Evolutionary conservation across 1,140 invertebrate species (phyloP).

Genomic region (Octopus sinensis): DNA sequence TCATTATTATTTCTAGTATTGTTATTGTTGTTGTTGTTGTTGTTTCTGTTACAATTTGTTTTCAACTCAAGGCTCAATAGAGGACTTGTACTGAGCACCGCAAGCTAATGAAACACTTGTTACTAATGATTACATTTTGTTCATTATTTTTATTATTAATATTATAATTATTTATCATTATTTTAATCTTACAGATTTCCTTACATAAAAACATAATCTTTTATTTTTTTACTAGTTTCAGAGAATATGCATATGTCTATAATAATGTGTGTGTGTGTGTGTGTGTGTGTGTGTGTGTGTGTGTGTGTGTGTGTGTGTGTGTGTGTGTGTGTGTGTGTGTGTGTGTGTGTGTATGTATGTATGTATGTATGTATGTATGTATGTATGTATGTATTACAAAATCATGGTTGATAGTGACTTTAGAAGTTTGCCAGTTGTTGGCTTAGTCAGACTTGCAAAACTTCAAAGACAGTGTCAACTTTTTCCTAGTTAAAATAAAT

Average conservation of each 20-base stretch:
- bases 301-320: neutral
- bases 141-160: neutral
- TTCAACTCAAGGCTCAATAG: neutral
- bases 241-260: neutral
- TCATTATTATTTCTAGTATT: too few species aligned
- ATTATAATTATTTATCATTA: neutral
- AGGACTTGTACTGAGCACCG: neutral
- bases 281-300: neutral
- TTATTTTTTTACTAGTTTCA: neutral
- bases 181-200: neutral
- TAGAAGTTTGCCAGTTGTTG: neutral
- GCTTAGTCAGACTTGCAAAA: neutral
- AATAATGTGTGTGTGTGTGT: neutral
- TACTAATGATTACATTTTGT: neutral
- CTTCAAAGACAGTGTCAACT: neutral
- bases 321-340: constrained; percentile 13
- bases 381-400: neutral
- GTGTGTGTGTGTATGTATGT: constrained; percentile 20
- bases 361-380: constrained; percentile 20
- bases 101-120: neutral
- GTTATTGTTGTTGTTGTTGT: too few species aligned
- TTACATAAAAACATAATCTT: neutral
- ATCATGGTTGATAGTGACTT: neutral
- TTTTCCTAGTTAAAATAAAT: neutral
- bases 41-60: neutral